Evolutionary conservation across 2,888 invertebrate genomes (phyloP).

Genomic region (Caenorhabditis sinica): DNA sequence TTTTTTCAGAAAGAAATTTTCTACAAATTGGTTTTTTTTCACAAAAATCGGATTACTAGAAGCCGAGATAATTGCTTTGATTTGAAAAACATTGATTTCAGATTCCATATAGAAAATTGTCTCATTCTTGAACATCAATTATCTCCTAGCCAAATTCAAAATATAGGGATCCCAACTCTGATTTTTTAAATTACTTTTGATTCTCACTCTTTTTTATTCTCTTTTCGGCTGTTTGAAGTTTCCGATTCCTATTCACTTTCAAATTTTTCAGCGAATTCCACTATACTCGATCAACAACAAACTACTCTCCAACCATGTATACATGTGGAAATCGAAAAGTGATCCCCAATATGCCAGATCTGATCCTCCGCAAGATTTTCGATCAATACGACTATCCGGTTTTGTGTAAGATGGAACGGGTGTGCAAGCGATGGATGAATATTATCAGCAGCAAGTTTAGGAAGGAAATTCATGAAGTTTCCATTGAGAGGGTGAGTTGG

Average conservation of each 20-base stretch:
- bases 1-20: too few species aligned
- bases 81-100: too few species aligned
- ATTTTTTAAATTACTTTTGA: too few species aligned
- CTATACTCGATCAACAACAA: constrained; percentile 17
- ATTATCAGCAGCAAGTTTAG: constrained; percentile 66
- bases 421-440: constrained; percentile 73
- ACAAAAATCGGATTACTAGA: too few species aligned
- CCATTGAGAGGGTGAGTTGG: constrained; percentile 69
- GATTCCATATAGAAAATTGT: too few species aligned
- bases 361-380: constrained; percentile 72
- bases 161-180: too few species aligned
- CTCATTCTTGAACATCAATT: too few species aligned
- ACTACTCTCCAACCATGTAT: constrained; percentile 34
- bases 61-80: too few species aligned
- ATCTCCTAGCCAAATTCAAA: too few species aligned
- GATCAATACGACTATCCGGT: constrained; percentile 55
- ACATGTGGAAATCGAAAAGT: constrained; percentile 66
- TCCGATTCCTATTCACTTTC: not conserved
- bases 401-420: constrained; percentile 69
- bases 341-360: constrained; percentile 73
- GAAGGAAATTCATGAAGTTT: constrained; percentile 70
- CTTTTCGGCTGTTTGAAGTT: not conserved
- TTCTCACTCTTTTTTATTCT: not conserved
- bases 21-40: too few species aligned
- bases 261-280: constrained; percentile 39